phyloP scores from a whole-genome alignment of 2,113 vertebrate species.

The Sinocyclocheilus anshuiensis region DNA sequence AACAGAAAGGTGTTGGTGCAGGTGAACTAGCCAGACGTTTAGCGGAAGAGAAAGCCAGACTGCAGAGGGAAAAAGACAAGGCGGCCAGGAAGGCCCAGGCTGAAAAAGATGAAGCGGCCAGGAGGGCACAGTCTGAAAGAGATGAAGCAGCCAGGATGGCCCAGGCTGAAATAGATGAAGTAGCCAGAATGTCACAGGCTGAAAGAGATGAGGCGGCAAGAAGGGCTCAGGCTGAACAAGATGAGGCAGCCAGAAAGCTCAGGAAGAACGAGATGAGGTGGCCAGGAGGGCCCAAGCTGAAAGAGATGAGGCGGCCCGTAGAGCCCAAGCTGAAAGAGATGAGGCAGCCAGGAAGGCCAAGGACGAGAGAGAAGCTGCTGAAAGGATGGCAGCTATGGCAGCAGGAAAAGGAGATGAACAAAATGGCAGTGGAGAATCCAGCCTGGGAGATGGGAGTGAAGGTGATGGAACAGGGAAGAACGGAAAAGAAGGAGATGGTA shows the following conservation, averaged over 20 bases:
- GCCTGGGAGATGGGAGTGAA: constrained; percentile 37
- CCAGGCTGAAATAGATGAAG: constrained; percentile 12
- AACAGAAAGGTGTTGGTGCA: constrained; percentile 38
- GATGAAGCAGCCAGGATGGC: constrained; percentile 44
- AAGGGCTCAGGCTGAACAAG: constrained; percentile 26
- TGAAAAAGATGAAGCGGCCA: too few species aligned
- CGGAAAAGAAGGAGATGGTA: neutral
- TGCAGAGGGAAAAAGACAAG: constrained; percentile 21
- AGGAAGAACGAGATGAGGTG: neutral
- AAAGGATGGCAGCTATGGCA: constrained; percentile 22
- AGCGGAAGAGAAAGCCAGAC: constrained; percentile 19
- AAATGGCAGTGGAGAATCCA: neutral
- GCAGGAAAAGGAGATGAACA: neutral
- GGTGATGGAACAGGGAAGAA: constrained; percentile 8
- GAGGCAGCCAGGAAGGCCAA: constrained; percentile 8
- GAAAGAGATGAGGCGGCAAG: constrained; percentile 28
- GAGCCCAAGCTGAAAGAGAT: too few species aligned
- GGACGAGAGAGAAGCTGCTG: constrained; percentile 19
- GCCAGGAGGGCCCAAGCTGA: neutral
- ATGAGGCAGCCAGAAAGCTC: neutral
- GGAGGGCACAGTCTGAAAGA: constrained; percentile 42
- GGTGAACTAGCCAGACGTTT: constrained; percentile 27
- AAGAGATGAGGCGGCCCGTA: too few species aligned
- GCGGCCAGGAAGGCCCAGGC: neutral
- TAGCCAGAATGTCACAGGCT: neutral